Evolutionary conservation across 37 sponge, comb jelly and placozoan species (phyloP), one percentile per base, ranked within the genome.

Genomic region (Halichondria panicea): DNA sequence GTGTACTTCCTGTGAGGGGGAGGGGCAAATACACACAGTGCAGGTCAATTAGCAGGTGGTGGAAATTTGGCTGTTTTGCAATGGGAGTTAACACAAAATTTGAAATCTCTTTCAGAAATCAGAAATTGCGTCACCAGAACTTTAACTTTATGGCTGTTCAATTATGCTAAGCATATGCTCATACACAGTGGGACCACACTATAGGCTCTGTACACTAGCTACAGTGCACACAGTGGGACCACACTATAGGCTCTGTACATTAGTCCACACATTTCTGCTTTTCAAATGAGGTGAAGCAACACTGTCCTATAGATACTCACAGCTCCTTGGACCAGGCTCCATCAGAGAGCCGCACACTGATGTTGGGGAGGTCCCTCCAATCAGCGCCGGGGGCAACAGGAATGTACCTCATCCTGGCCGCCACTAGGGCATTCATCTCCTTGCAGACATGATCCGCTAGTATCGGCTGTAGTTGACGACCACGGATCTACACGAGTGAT

Each of bases 341-440:
- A 83, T 92, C 96, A 53, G 93, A 81, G 41, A 96, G 93, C 36
- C 78, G 74, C 4, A 89, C 76, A 37, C 55, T 66, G 11, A 77
- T 76, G 70, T 96, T 96, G n/a, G 96, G 96, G 7, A 96, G 85
- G 64, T 96, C 92, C 70, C 96, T 82, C 96, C 96, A 96, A 65
- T 96, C 96, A 53, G 93, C 87, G 32, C 96, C 96, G 30, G 96
- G 93, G 7, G 48, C 56, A 5, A 85, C 66, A 0, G 96, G 96
- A 36, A 96, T 96, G 82, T 89, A 72, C 41, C 88, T 30, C 87
- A 92, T 96, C 3, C 96, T 69, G 12, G 81, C 84, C 22, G 89
- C 93, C 34, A 89, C 93, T 61, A 96, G 79, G n/a, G 93, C 81
- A 57, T 85, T 86, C 96, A 96, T 96, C 83, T 96, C 96, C 68